Percentiles rank a stretch among this genome's conserved stretches.
phyloP scores from a whole-genome alignment of 2,797 vertebrate species.

The Dryobates pubescens region DNA sequence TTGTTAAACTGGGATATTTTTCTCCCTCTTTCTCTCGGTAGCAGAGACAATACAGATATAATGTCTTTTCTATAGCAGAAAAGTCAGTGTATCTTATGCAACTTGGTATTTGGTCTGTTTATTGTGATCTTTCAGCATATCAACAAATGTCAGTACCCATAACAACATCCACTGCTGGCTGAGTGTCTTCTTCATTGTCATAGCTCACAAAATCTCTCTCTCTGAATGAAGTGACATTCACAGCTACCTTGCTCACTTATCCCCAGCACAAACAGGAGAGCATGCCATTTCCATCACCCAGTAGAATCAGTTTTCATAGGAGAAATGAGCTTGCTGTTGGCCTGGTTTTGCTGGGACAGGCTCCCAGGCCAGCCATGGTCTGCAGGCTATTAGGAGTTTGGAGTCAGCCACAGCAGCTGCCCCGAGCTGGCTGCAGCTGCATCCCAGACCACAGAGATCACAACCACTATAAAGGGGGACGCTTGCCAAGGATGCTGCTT shows the following conservation, averaged over 20 bases:
- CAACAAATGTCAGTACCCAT: background rate
- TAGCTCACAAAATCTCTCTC: background rate
- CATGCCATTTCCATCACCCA: background rate
- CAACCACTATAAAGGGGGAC: background rate
- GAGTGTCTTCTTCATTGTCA: conserved; percentile 7
- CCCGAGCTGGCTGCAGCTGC: background rate
- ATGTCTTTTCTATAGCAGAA: background rate
- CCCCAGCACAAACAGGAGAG: background rate
- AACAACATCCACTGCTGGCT: background rate
- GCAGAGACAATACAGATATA: background rate
- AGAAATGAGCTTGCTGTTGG: background rate
- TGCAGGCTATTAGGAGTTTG: background rate
- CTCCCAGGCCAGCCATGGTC: background rate
- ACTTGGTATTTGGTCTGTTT: conserved; percentile 20
- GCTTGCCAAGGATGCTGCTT: background rate
- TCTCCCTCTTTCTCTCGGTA: background rate
- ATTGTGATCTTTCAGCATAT: conserved; percentile 17
- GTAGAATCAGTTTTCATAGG: background rate
- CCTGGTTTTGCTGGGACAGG: background rate
- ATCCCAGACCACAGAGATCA: background rate
- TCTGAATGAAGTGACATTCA: conserved; percentile 7
- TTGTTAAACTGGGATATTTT: conserved; percentile 22
- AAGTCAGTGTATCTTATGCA: background rate
- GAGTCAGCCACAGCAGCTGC: background rate
- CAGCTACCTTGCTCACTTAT: background rate